These are phyloP conservation scores for Lobophora halterata DNA, from an alignment of 2,888 invertebrate species.

Conservation along the genomic window DNA sequence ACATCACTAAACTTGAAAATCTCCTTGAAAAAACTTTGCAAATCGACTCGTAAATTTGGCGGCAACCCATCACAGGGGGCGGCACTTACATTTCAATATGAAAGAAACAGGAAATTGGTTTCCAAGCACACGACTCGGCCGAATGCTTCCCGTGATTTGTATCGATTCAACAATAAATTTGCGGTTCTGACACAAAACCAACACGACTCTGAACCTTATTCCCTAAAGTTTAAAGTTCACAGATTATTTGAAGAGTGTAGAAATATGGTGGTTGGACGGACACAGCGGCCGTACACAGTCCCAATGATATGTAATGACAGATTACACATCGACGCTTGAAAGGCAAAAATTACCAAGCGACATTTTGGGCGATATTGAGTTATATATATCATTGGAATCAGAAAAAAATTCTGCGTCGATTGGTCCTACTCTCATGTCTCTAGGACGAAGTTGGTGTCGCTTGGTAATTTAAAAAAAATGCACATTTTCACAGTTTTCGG, in stretches of 20 bases:
- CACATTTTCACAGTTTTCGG: too few species aligned
- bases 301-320: constrained; percentile 47
- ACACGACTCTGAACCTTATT: constrained; percentile 37
- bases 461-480: too few species aligned
- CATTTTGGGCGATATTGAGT: too few species aligned
- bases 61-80: constrained; percentile 48
- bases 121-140: constrained; percentile 62
- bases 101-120: constrained; percentile 77
- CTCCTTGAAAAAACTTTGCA: constrained; percentile 17
- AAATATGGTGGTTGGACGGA: constrained; percentile 28
- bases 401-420: too few species aligned
- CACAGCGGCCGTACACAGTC: constrained; percentile 32
- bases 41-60: constrained; percentile 40
- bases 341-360: too few species aligned
- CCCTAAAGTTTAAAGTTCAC: constrained; percentile 17
- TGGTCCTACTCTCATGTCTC: too few species aligned
- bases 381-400: too few species aligned
- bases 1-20: constrained; percentile 7
- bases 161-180: constrained; percentile 48
- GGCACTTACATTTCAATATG: constrained; percentile 74
- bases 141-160: constrained; percentile 71
- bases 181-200: constrained; percentile 32
- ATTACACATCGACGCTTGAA: constrained; percentile 47
- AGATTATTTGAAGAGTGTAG: constrained; percentile 13
- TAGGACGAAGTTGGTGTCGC: too few species aligned